Conservation (phyloP, 2,113 vertebrate species). For the Rissa tridactyla region DNA sequence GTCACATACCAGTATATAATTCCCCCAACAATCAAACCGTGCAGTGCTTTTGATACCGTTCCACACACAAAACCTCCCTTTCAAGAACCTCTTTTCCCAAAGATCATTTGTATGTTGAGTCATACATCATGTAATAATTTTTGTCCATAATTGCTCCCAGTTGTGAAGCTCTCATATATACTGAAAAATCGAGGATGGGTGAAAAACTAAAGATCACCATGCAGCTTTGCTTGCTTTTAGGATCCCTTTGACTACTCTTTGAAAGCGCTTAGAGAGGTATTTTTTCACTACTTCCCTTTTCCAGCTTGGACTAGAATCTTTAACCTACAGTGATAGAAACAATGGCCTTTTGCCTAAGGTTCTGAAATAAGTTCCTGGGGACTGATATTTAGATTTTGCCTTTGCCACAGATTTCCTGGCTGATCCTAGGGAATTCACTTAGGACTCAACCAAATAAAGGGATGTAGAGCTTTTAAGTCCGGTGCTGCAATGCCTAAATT, state of each 20-base stretch:
- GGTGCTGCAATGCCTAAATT: background rate
- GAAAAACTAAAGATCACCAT: background rate
- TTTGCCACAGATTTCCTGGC: slow-evolving; percentile 11
- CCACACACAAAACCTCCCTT: background rate
- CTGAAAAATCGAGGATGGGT: slow-evolving; percentile 1
- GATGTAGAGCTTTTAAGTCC: background rate
- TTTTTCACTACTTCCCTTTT: background rate
- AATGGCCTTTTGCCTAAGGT: background rate
- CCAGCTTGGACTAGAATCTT: background rate
- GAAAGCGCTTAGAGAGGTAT: background rate
- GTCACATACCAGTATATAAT: slow-evolving; percentile 9
- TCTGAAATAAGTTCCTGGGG: background rate
- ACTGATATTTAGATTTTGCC: background rate
- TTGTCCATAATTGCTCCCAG: slow-evolving; percentile 49
- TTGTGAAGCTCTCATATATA: slow-evolving; percentile 12
- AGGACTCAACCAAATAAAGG: background rate
- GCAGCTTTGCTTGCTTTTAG: background rate
- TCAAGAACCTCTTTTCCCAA: slow-evolving; percentile 30
- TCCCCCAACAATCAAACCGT: slow-evolving; percentile 15
- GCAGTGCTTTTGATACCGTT: background rate
- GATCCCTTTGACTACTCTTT: background rate
- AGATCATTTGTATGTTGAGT: slow-evolving; percentile 39
- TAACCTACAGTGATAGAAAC: background rate
- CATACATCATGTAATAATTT: slow-evolving; percentile 42
- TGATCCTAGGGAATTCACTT: background rate